Conservation (phyloP, 2,113 vertebrate genomes). For the Scolopax mira region DNA sequence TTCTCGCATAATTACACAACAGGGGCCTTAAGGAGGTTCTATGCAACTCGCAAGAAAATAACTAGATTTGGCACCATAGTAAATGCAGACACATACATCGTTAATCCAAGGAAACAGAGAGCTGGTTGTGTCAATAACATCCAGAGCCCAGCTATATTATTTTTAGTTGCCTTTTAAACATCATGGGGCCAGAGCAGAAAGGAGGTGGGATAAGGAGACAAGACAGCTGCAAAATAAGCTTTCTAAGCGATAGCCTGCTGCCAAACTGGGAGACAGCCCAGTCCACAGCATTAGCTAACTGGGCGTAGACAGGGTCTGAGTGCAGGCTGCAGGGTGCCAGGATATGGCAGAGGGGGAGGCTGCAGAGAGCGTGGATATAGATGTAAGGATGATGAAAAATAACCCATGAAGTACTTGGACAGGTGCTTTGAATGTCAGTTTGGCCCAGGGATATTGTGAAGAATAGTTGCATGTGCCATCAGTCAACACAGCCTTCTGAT, state of each 20-base stretch:
- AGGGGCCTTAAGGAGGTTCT: background rate
- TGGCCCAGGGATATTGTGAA: background rate
- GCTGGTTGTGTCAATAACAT: background rate
- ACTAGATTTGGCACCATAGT: background rate
- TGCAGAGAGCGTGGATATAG: rapidly evolving
- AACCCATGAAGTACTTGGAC: background rate
- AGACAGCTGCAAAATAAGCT: background rate
- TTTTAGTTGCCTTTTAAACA: background rate
- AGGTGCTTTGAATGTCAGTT: background rate
- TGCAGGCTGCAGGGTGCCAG: background rate
- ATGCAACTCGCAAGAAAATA: background rate
- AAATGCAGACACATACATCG: background rate
- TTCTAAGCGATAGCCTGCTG: background rate
- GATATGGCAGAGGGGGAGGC: background rate
- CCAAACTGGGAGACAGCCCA: background rate
- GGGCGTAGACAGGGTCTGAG: background rate
- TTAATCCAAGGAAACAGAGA: background rate
- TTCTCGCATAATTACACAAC: background rate
- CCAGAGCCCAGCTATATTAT: background rate
- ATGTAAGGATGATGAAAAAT: background rate
- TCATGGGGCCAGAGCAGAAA: background rate
- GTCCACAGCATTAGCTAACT: background rate
- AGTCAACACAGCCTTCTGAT: background rate
- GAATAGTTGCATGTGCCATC: background rate
- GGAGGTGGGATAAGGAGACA: background rate